Conservation (phyloP, 37 sponge, comb jelly and placozoan species). For the Bolinopsis microptera region DNA sequence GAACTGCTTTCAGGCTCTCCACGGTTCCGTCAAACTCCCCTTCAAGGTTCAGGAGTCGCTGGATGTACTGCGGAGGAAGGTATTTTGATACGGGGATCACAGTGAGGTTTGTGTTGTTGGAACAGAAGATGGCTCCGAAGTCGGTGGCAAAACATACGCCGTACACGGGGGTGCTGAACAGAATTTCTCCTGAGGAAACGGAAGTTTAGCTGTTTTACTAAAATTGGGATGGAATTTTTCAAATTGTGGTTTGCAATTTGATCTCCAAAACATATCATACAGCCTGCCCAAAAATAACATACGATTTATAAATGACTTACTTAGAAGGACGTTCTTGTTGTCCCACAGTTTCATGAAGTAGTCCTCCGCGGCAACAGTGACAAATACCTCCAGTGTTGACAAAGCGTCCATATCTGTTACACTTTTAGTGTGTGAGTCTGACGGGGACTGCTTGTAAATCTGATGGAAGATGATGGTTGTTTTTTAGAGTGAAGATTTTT, state of each 20-base stretch:
- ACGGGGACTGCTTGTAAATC: slow-evolving; percentile 6
- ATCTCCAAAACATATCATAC: no score
- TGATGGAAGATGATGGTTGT: background rate
- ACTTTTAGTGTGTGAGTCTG: slow-evolving; percentile 10
- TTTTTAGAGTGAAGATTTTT: no score
- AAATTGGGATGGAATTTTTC: no score
- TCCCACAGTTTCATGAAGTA: slow-evolving; percentile 58
- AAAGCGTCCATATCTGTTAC: slow-evolving; percentile 50
- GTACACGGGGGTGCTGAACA: slow-evolving; percentile 52
- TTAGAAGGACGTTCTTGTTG: slow-evolving; percentile 8
- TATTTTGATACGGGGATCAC: slow-evolving; percentile 52
- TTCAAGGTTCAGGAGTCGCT: background rate
- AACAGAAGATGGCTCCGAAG: slow-evolving; percentile 44
- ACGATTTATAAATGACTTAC: no score
- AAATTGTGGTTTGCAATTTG: no score
- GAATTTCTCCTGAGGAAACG: slow-evolving; percentile 36
- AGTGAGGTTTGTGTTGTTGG: background rate
- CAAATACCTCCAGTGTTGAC: slow-evolving; percentile 24
- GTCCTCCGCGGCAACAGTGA: slow-evolving; percentile 25
- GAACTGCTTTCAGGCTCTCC: background rate
- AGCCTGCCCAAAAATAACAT: no score
- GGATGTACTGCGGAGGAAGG: slow-evolving; percentile 51
- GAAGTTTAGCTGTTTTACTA: background rate
- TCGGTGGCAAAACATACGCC: slow-evolving; percentile 34
- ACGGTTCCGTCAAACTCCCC: background rate